Conservation (phyloP, 1,140 invertebrate species). For the Berghia stephanieae region DNA sequence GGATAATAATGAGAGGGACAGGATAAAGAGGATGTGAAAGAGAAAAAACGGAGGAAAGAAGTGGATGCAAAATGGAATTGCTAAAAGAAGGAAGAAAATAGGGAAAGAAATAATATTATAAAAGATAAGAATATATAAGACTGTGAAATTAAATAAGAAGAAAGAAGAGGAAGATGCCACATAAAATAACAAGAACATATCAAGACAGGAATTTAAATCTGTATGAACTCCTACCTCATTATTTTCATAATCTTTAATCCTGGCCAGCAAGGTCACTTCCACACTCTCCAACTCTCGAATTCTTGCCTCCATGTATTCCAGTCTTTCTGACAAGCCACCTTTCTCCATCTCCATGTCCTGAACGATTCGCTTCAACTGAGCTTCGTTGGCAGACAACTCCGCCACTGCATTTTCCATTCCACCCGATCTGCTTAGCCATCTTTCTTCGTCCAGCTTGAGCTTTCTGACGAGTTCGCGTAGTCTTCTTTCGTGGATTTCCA, state of each 20-base stretch:
- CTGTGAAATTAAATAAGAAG: no score
- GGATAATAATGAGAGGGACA: no score
- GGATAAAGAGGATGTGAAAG: no score
- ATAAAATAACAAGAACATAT: no score
- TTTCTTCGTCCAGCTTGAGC: conserved; percentile 57
- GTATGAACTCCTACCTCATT: conserved; percentile 38
- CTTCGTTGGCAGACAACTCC: conserved; percentile 51
- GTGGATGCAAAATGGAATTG: no score
- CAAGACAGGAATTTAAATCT: no score
- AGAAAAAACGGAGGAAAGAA: no score
- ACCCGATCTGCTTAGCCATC: conserved; percentile 52
- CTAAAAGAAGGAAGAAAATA: no score
- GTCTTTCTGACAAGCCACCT: conserved; percentile 45
- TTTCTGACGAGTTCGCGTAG: conserved; percentile 54
- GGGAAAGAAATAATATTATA: no score
- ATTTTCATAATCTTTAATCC: conserved; percentile 54
- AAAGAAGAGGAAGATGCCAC: no score
- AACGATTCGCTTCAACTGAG: conserved; percentile 49
- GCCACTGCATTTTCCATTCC: conserved; percentile 53
- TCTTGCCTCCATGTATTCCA: conserved; percentile 50
- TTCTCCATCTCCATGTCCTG: conserved; percentile 56
- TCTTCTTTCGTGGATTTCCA: conserved; percentile 50
- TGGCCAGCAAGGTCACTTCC: conserved; percentile 48
- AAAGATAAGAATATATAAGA: no score
- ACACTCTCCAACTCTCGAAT: conserved; percentile 56